These are phyloP conservation scores for Scylla paramamosain DNA, from an alignment of 1,140 invertebrate species.

Conservation along the genomic window DNA sequence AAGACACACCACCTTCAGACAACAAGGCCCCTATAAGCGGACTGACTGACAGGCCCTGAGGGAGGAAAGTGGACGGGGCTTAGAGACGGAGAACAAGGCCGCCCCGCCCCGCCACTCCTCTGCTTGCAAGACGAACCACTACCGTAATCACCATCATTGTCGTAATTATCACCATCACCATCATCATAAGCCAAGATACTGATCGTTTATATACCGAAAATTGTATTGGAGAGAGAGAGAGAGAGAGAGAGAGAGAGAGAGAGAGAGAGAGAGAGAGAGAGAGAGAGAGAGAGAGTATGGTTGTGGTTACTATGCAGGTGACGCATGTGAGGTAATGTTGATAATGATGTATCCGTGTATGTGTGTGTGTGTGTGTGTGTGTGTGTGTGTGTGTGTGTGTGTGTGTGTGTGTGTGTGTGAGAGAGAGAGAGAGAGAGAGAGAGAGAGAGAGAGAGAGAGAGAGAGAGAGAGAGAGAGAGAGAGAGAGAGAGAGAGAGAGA, in stretches of 20 bases:
- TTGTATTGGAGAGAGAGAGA: background rate
- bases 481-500: too few relatives aligned
- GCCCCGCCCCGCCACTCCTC: background rate
- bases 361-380: slow-evolving; percentile 2
- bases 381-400: background rate
- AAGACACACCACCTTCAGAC: too few relatives aligned
- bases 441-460: too few relatives aligned
- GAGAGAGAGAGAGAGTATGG: too few relatives aligned
- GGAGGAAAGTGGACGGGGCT: background rate
- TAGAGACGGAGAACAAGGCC: background rate
- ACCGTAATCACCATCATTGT: background rate
- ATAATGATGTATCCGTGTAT: background rate
- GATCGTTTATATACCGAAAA: too few relatives aligned
- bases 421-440: too few relatives aligned
- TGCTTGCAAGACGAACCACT: background rate
- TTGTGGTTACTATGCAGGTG: background rate
- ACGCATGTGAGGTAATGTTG: background rate
- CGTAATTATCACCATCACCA: background rate
- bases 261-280: background rate
- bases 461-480: too few relatives aligned
- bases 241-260: slow-evolving; percentile 18
- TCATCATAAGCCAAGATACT: too few relatives aligned
- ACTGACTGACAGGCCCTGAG: background rate
- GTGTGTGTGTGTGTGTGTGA: too few relatives aligned
- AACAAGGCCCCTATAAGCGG: too few relatives aligned